Base-by-base conservation (phyloP, 2,888 invertebrate genomes). In the Baccha elongata region DNA sequence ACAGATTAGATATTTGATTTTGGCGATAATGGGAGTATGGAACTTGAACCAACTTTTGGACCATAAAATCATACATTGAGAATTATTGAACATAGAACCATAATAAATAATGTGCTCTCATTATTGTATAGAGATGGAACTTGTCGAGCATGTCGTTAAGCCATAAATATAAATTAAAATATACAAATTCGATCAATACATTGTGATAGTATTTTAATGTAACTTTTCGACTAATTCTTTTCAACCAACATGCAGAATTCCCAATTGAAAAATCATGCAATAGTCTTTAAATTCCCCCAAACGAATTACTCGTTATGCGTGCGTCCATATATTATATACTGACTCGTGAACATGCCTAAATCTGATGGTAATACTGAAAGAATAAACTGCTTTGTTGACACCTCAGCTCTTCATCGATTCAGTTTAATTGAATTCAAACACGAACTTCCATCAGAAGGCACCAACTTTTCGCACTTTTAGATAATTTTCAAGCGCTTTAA, bases 341-440 rank as follows among this genome's bases (percentile, higher is more conserved):
- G 4, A 0, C 19, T 5, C 6, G 10, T 3, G 32, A 6, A 11
- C 13, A 44, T 15, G 55, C 15, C 3, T 26, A 2, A 15, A 52
- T 48, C 32, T n/a, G 48, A 65, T 62, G 64, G 37, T 26, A 19
- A 58, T 73, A 52, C 60, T 76, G 42, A 37, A 75, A 58, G n/a
- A 21, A 73, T 64, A 83, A 68, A 83, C 60, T 64, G 74, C 55
- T 73, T 64, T 78, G 78, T 78, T 78, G 83, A 83, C 83, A 83
- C 83, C 67, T 78, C 58, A 46, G 52, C 78, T 37, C 68, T 73
- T 68, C 64, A 64, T 62, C 67, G 78, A 78, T 78, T 78, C 83
- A 67, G 53, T 78, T 83, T 83, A 83, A 83, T 83, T 83, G 83
- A 83, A 78, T 83, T 55, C 72, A 83, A 68, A 21, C 83, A 83